These are phyloP conservation scores for Drosophila hydei DNA, from an alignment of 1,140 invertebrate genomes.

Conservation along the genomic window DNA sequence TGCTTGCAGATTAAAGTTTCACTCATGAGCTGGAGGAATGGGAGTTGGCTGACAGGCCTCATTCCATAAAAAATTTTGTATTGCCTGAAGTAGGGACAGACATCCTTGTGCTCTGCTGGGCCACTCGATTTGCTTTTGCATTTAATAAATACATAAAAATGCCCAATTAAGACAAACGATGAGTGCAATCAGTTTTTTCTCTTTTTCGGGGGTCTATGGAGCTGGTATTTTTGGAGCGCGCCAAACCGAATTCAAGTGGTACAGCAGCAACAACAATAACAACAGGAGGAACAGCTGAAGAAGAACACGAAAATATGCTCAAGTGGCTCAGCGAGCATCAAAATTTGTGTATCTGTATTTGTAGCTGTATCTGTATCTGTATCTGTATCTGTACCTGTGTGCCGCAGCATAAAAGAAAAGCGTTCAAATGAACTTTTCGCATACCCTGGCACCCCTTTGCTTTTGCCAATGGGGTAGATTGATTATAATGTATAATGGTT, in stretches of 20 bases:
- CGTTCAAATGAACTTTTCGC: constrained; percentile 75
- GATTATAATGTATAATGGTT: too few relatives aligned
- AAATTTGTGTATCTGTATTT: constrained; percentile 66
- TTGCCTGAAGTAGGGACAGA: constrained; percentile 38
- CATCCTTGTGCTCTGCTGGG: background rate
- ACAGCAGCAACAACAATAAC: constrained; percentile 23
- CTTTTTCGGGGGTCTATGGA: constrained; percentile 13
- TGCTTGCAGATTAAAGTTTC: constrained; percentile 22
- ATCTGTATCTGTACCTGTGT: too few relatives aligned
- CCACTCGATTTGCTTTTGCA: constrained; percentile 47
- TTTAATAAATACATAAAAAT: constrained; percentile 63
- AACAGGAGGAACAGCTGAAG: background rate
- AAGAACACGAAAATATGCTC: constrained; percentile 61
- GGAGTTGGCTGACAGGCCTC: background rate
- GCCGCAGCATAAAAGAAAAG: constrained; percentile 70
- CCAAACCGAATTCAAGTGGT: constrained; percentile 49
- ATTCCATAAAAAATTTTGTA: constrained; percentile 24
- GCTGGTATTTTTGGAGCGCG: constrained; percentile 44
- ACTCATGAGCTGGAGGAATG: background rate
- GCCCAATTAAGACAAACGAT: constrained; percentile 73
- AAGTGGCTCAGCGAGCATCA: constrained; percentile 48
- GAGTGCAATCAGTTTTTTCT: constrained; percentile 53
- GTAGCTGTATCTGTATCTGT: too few relatives aligned
- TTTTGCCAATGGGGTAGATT: background rate
- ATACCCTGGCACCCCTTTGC: constrained; percentile 12